These are phyloP conservation scores for Cepaea nemoralis DNA, from an alignment of 1,140 invertebrate genomes.

Conservation along the genomic window DNA sequence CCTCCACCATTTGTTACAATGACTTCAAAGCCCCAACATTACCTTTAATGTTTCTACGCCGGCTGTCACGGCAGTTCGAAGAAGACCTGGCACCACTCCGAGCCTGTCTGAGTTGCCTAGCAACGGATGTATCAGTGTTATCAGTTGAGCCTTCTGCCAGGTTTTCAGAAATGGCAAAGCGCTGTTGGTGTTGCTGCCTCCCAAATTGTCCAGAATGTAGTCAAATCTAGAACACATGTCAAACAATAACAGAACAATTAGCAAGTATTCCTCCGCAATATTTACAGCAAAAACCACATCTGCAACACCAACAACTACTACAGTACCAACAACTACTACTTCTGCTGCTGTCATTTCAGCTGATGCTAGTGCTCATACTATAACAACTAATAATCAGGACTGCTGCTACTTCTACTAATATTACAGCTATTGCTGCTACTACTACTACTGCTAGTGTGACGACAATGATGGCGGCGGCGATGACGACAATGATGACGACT, in stretches of 20 bases:
- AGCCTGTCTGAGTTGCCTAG: conserved; percentile 84
- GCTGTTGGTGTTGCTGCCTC: conserved; percentile 74
- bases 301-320: too few relatives aligned
- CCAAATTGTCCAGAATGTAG: conserved; percentile 87
- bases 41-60: conserved; percentile 60
- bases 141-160: conserved; percentile 83
- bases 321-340: background rate
- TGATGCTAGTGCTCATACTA: too few relatives aligned
- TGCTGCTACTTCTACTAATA: too few relatives aligned
- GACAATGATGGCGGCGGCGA: too few relatives aligned
- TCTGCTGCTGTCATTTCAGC: too few relatives aligned
- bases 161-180: conserved; percentile 74
- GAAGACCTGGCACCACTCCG: conserved; percentile 77
- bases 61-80: conserved; percentile 62
- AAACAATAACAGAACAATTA: too few relatives aligned
- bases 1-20: too few relatives aligned
- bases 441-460: too few relatives aligned
- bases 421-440: too few relatives aligned
- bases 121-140: conserved; percentile 87
- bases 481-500: too few relatives aligned
- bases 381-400: background rate
- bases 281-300: too few relatives aligned
- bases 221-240: conserved; percentile 80
- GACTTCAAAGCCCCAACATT: background rate
- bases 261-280: too few relatives aligned